Conservation (phyloP, 2,888 invertebrate species). For the Callosobruchus maculatus region DNA sequence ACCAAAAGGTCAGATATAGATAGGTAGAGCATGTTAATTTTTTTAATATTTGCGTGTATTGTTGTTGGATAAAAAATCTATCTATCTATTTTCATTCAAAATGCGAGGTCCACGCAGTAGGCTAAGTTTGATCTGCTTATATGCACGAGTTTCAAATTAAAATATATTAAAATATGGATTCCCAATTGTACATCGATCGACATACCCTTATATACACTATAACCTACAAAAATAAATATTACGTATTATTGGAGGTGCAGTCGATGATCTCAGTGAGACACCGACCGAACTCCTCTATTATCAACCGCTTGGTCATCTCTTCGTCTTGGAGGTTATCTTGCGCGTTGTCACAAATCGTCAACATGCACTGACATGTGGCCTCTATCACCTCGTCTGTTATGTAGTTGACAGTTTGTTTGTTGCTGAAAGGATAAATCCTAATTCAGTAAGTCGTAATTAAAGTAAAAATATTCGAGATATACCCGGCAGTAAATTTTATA, state of each 20-base stretch:
- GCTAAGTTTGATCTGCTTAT: too few relatives aligned
- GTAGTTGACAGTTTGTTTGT: conserved; percentile 81
- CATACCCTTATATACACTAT: not conserved
- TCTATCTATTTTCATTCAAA: too few relatives aligned
- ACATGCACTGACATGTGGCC: conserved; percentile 90
- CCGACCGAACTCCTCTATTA: conserved; percentile 92
- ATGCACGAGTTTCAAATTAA: not conserved
- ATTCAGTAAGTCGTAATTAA: too few relatives aligned
- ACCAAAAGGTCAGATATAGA: too few relatives aligned
- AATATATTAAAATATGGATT: too few relatives aligned
- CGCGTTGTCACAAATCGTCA: conserved; percentile 88
- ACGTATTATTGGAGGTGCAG: conserved; percentile 44
- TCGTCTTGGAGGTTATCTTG: conserved; percentile 64
- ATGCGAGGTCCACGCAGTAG: too few relatives aligned
- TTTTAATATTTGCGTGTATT: too few relatives aligned
- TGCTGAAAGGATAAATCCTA: not conserved
- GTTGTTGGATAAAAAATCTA: too few relatives aligned
- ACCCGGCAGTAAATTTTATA: too few relatives aligned
- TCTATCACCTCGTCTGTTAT: conserved; percentile 93
- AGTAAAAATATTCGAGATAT: too few relatives aligned
- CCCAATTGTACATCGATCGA: too few relatives aligned
- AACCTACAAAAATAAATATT: conserved; percentile 14
- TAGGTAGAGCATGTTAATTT: too few relatives aligned
- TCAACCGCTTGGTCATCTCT: conserved; percentile 63
- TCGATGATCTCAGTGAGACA: conserved; percentile 92